Evolutionary conservation across 2,797 vertebrate genomes (phyloP).

Genomic region (Epinephelus awoara): DNA sequence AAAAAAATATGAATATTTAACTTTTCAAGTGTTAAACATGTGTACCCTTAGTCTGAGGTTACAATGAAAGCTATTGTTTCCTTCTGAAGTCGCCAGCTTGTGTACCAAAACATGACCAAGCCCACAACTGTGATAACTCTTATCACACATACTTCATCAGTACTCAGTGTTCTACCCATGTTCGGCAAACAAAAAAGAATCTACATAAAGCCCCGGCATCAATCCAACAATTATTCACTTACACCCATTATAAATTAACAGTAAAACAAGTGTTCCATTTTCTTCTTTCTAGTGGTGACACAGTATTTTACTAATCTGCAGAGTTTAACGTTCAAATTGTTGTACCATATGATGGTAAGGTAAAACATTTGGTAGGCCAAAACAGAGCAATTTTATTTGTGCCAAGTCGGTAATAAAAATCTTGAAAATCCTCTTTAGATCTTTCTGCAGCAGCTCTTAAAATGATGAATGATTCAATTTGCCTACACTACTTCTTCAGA

Average conservation of each 20-base stretch:
- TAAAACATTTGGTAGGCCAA: no score
- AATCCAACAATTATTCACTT: neutral
- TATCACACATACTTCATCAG: conserved; percentile 30
- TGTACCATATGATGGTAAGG: no score
- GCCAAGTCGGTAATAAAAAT: no score
- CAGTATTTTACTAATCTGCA: neutral
- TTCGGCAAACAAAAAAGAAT: neutral
- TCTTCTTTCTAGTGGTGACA: neutral
- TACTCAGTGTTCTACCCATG: neutral
- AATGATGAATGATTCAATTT: no score
- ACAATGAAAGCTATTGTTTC: neutral
- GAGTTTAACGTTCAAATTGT: neutral
- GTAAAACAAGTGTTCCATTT: neutral
- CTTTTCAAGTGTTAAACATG: neutral
- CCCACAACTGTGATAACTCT: conserved; percentile 6
- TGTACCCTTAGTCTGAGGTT: neutral
- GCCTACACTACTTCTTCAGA: neutral
- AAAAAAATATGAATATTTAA: neutral
- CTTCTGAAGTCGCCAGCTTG: neutral
- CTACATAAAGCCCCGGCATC: neutral
- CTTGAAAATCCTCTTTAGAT: no score
- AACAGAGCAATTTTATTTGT: no score
- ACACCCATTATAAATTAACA: neutral
- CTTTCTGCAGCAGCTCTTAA: no score
- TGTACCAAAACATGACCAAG: conserved; percentile 2